A percentile compares a stretch with the other conserved stretches of the same genome.
phyloP scores from a whole-genome alignment of 2,888 invertebrate species.

The Tenthredo notha region DNA sequence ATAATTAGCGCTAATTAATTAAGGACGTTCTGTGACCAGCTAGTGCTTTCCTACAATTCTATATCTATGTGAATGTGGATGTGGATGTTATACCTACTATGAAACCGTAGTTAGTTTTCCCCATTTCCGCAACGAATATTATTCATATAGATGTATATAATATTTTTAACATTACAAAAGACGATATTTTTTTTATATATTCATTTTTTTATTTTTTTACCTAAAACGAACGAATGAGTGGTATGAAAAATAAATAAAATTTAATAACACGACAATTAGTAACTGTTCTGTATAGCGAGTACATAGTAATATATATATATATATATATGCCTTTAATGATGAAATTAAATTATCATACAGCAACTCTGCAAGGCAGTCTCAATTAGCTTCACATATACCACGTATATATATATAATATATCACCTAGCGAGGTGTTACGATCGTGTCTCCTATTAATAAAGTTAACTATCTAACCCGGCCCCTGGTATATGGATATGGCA shows the following conservation, averaged over 20 bases:
- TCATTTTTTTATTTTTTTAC: too few relatives aligned
- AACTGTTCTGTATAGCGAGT: background rate
- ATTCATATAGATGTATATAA: background rate
- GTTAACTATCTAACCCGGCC: slow-evolving; percentile 20
- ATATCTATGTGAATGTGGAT: background rate
- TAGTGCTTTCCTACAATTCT: slow-evolving; percentile 41
- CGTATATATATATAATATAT: slow-evolving; percentile 11
- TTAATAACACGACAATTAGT: background rate
- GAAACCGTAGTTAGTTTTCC: slow-evolving; percentile 27
- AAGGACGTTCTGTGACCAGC: slow-evolving; percentile 66
- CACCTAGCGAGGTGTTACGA: slow-evolving; percentile 17
- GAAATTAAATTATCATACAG: slow-evolving; percentile 12
- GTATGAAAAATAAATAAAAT: background rate
- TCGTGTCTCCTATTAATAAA: slow-evolving; percentile 42
- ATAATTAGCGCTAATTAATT: slow-evolving; percentile 76
- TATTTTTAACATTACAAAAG: background rate
- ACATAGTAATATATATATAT: too few relatives aligned
- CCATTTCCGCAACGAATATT: slow-evolving; percentile 2
- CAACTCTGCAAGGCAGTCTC: background rate
- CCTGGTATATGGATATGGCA: slow-evolving; percentile 32
- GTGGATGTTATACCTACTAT: slow-evolving; percentile 12
- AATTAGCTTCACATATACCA: slow-evolving; percentile 10
- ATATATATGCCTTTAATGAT: background rate
- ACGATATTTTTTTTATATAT: too few relatives aligned
- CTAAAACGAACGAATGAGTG: fast-evolving